Conservation (phyloP, 2,797 vertebrate genomes). For the Gymnothorax javanicus region DNA sequence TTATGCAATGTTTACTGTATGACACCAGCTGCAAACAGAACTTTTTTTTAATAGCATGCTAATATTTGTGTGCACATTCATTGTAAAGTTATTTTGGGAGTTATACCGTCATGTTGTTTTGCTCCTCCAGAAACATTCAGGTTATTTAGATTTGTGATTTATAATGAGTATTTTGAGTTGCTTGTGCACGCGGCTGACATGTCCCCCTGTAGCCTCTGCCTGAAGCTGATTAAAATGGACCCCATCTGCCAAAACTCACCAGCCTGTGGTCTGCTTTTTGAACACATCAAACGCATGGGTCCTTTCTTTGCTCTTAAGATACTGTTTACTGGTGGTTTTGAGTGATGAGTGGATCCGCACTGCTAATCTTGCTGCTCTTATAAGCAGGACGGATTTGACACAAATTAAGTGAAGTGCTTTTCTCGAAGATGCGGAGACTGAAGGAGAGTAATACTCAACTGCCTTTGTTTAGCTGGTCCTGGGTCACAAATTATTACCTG, state of each 20-base stretch:
- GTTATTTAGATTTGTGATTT: not conserved
- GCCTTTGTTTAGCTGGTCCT: not conserved
- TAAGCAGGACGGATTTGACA: not conserved
- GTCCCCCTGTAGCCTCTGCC: not conserved
- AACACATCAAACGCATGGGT: too few relatives aligned
- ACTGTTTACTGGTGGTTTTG: not conserved
- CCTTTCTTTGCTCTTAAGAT: not conserved
- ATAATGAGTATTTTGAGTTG: not conserved
- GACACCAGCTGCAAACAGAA: too few relatives aligned
- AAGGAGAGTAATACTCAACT: not conserved
- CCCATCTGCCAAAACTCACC: not conserved
- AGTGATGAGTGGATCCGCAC: not conserved
- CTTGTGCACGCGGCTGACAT: not conserved
- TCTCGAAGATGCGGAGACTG: not conserved
- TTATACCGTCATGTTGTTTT: too few relatives aligned
- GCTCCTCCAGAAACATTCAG: too few relatives aligned
- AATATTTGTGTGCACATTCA: too few relatives aligned
- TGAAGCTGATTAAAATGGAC: not conserved
- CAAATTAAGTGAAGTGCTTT: constrained; percentile 4
- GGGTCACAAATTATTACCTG: not conserved
- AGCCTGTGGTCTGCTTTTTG: too few relatives aligned
- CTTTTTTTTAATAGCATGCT: too few relatives aligned
- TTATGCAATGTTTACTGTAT: too few relatives aligned
- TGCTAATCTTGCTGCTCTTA: not conserved
- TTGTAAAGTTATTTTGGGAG: too few relatives aligned